Conservation (phyloP, 2,888 invertebrate genomes). For the Zhengitettix transpicula region DNA sequence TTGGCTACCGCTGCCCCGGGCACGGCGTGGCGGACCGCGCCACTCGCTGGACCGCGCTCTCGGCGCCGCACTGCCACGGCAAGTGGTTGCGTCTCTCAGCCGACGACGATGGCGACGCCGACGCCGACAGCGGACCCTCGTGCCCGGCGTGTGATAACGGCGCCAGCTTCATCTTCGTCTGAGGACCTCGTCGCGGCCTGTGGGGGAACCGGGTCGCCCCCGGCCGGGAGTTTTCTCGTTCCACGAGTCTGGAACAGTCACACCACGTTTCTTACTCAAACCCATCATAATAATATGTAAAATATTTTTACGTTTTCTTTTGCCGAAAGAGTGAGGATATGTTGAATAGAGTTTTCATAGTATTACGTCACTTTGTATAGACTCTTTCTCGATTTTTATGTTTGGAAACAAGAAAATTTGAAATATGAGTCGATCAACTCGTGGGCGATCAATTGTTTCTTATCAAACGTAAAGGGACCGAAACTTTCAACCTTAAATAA, state of each 20-base stretch:
- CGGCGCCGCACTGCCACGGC: conserved; percentile 76
- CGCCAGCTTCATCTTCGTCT: conserved; percentile 24
- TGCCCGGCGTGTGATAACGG: conserved; percentile 22
- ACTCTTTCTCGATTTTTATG: no score
- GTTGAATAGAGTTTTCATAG: no score
- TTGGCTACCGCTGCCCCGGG: conserved; percentile 68
- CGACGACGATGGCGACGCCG: conserved; percentile 14
- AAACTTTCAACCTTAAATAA: no score
- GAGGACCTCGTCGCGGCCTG: conserved; percentile 5
- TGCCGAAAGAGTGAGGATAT: no score
- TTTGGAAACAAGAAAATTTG: no score
- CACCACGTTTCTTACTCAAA: background rate
- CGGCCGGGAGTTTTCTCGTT: background rate
- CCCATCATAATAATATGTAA: background rate
- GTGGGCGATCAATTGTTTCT: no score
- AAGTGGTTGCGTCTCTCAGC: conserved; percentile 53
- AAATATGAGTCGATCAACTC: no score
- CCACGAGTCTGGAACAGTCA: background rate
- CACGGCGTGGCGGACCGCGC: conserved; percentile 61
- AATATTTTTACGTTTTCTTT: no score
- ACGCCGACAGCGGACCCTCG: conserved; percentile 8
- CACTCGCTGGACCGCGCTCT: conserved; percentile 69
- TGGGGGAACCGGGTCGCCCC: background rate
- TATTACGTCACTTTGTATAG: no score
- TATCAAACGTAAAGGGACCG: no score